Evolutionary conservation across 2,797 vertebrate species (phyloP).

Genomic region (Chiloscyllium punctatum): DNA sequence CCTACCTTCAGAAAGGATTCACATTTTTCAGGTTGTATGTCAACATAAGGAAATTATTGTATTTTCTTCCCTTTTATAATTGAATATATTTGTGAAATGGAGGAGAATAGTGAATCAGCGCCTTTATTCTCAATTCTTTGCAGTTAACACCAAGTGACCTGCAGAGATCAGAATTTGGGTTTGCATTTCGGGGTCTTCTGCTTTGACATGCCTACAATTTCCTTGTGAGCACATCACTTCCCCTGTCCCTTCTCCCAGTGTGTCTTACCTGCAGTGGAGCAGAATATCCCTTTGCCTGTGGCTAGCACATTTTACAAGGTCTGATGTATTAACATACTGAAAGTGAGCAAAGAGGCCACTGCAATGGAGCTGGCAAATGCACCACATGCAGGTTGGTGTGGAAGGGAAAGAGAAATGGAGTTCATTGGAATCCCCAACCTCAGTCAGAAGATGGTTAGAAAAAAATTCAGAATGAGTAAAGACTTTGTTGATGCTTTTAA

Average conservation of each 20-base stretch:
- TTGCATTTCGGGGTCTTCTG: not conserved
- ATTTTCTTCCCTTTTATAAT: not conserved
- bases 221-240: too few relatives aligned
- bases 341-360: not conserved
- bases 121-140: not conserved
- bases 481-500: not conserved
- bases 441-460: not conserved
- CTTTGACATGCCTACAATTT: not conserved
- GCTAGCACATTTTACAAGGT: too few relatives aligned
- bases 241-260: too few relatives aligned
- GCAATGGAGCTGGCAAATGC: not conserved
- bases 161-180: not conserved
- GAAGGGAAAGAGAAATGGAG: not conserved
- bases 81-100: not conserved
- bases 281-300: not conserved
- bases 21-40: not conserved
- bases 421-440: not conserved
- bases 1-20: not conserved
- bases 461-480: not conserved
- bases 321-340: not conserved
- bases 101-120: not conserved
- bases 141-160: too few relatives aligned
- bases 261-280: not conserved
- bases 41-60: not conserved
- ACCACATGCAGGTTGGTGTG: not conserved